Conservation (phyloP, 2,888 invertebrate genomes). For the Aethes cnicana region DNA sequence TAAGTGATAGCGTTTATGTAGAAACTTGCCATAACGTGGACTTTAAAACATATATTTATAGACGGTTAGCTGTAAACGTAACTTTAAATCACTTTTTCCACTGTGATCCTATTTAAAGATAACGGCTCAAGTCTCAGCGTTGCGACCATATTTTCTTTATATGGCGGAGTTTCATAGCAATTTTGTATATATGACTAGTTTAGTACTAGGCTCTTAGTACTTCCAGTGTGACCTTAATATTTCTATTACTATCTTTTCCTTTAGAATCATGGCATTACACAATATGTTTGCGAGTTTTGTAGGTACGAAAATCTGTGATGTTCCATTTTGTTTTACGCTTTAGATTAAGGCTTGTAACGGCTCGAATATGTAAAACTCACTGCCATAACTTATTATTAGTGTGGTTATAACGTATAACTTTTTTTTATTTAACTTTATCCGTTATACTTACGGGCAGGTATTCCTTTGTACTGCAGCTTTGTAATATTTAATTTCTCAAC, state of each 20-base stretch:
- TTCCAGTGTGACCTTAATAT: conserved; percentile 78
- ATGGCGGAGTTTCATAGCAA: conserved; percentile 50
- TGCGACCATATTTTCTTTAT: conserved; percentile 60
- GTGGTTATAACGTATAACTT: conserved; percentile 32
- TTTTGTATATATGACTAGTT: conserved; percentile 65
- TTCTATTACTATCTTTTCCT: conserved; percentile 53
- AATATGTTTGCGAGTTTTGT: conserved; percentile 55
- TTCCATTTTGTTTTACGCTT: conserved; percentile 54
- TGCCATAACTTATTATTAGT: conserved; percentile 44
- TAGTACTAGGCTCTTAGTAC: conserved; percentile 66
- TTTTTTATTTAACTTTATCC: conserved; percentile 21
- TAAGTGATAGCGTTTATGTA: conserved; percentile 72
- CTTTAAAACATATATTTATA: conserved; percentile 62
- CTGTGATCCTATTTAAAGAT: conserved; percentile 81
- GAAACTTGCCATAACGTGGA: conserved; percentile 80
- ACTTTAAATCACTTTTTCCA: conserved; percentile 80
- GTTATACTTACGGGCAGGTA: conserved; percentile 23
- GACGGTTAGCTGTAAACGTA: conserved; percentile 60
- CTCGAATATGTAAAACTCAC: conserved; percentile 41
- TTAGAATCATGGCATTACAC: conserved; percentile 57
- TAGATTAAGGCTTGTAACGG: conserved; percentile 44
- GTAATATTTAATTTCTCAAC: conserved; percentile 42
- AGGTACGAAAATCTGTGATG: conserved; percentile 75
- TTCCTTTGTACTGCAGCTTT: conserved; percentile 44
- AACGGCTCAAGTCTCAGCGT: conserved; percentile 76